Evolutionary conservation across 1,140 invertebrate species (phyloP), one percentile per base, ranked within the genome.

Genomic region (Coptotermes formosanus): DNA sequence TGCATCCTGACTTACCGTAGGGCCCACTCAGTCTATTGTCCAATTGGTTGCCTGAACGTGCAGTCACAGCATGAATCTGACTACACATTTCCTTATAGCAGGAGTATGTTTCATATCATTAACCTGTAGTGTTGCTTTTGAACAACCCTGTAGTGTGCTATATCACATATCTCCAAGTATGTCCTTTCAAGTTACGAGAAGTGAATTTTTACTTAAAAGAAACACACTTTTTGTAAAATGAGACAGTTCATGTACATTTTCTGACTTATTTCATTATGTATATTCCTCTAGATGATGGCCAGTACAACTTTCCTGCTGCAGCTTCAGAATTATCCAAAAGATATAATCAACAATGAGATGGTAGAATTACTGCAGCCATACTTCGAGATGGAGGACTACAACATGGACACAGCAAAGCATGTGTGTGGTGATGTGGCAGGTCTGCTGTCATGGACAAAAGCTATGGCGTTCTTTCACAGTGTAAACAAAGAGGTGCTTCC

Each of bases 401-500:
- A 98, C 89, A 97, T 99, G 95, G 98, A 99, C 89, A 98, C 96
- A 69, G 98, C 98, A 0, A 96, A 97, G 90, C 93, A 98, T 88
- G 98, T 99, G 23, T 99, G 98, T 90, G 98, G 98, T 85, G 98
- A 99, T 90, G 98, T 99, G 1, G 98, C 98, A 52, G 98, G 97
- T 45, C 92, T 99, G 3, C 90, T 98, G n/a, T 98, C 97, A 0
- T 99, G 98, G 98, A 99, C 98, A 0, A 98, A 98, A 92, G 97
- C 98, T 12, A 99, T 99, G 98, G 95, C 96, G 4, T 97, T 97
- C 89, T 99, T 99, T 89, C 98, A 98, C 90, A 96, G 96, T 83
- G 97, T 99, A 14, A 99, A 99, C 91, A 98, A 97, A 92, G 98
- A 99, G 92, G 98, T 99, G 11, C 91, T 99, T 38, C 98, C 98